Base-by-base conservation (phyloP, 2,888 invertebrate species). In the Encarsia formosa region DNA sequence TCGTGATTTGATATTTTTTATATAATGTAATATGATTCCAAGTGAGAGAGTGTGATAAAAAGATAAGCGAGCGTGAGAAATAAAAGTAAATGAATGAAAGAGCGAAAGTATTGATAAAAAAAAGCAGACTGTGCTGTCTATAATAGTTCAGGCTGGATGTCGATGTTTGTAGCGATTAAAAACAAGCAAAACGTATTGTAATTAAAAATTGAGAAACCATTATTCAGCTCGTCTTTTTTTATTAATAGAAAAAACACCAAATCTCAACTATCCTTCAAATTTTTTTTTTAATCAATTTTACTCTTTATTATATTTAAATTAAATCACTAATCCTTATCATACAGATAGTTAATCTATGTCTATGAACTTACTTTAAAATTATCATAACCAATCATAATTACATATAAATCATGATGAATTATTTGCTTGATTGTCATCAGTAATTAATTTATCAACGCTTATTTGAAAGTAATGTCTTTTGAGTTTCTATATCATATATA, bases 61-160 rank as follows among this genome's bases (percentile, higher is more conserved):
- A 41, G 24, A 16, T 42, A 32, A 2, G 39, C 5, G 43, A 24
- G 47, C 22, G 20, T 49, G 46, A 31, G 43, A 13, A 38, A 24
- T 44, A 49, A 24, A 41, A 45, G 31, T 29, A 20, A 40, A 37
- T 40, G 56, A 49, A 47, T 55, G 49, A 58, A 54, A 42, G 56
- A 42, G 44, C 32, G 56, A 55, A 49, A 51, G 35, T 38, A 38
- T 50, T 31, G 45, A 53, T 61, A 58, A 59, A 62, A 65, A 67
- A 69, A 64, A 65, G 64, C 65, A 61, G 64, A 69, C 64, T 69
- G 51, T 54, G 68, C 72, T 69, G 68, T 70, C 65, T 70, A 68
- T 66, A 71, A 71, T 72, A 72, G 71, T 71, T 73, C 69, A 73
- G 69, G 72, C 70, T 72, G 71, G 67, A 70, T 70, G 69, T 73